Percentiles rank a stretch among this genome's conserved stretches.
phyloP scores from a whole-genome alignment of 2,113 vertebrate species.

The Riparia riparia region DNA sequence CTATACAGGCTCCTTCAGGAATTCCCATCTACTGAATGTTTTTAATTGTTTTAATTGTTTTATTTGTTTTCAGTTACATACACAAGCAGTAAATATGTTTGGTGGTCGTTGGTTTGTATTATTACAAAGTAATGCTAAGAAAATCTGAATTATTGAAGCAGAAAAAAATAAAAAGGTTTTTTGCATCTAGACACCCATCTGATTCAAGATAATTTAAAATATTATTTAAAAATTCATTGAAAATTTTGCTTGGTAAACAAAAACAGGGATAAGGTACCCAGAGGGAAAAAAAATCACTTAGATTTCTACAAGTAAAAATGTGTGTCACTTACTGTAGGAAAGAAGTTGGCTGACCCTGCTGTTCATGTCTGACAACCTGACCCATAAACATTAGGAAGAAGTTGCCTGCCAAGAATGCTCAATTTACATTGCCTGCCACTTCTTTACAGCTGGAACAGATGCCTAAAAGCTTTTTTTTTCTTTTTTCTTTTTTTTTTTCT shows the following conservation, averaged over 20 bases:
- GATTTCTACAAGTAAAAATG: not conserved
- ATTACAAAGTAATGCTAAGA: not conserved
- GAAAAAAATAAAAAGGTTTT: not conserved
- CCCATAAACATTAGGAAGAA: constrained; percentile 37
- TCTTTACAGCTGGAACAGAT: not conserved
- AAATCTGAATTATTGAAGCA: not conserved
- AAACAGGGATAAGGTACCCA: not conserved
- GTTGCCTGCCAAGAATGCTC: constrained; percentile 16
- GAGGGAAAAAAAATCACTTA: not conserved
- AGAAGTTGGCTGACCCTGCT: constrained; percentile 6
- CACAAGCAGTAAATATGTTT: not conserved
- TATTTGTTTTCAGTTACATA: not conserved
- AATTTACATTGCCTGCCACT: not conserved
- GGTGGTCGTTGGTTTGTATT: not conserved
- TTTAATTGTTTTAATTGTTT: not conserved
- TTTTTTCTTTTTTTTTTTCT: no score
- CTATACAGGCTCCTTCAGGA: not conserved
- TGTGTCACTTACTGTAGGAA: not conserved
- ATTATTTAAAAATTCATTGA: not conserved
- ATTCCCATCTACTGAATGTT: fast-evolving
- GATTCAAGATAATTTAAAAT: not conserved
- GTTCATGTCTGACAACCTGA: constrained; percentile 19
- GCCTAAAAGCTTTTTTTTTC: not conserved
- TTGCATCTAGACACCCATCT: not conserved
- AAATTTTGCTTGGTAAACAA: not conserved